phyloP scores from a whole-genome alignment of 2,888 invertebrate species.

The Metacarcinus magister region DNA sequence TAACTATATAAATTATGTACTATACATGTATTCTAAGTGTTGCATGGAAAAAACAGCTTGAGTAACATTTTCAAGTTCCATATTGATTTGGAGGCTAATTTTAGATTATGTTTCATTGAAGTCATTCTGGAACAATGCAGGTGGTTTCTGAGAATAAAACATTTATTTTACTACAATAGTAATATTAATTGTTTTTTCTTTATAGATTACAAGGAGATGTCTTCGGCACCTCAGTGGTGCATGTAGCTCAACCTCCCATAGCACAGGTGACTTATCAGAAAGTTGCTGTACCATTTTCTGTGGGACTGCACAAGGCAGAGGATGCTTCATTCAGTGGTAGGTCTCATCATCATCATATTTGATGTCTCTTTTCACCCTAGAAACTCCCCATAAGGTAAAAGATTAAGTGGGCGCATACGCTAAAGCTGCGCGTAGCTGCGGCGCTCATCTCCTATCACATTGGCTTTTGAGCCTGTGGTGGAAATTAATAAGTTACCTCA shows the following conservation, averaged over 20 bases:
- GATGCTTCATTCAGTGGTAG: slow-evolving; percentile 69
- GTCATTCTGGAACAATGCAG: not conserved
- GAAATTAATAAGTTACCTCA: no score
- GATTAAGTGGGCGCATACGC: no score
- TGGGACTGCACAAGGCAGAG: slow-evolving; percentile 61
- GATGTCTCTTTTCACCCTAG: no score
- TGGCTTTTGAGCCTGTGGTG: no score
- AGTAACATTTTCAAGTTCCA: no score
- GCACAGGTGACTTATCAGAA: slow-evolving; percentile 76
- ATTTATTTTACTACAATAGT: not conserved
- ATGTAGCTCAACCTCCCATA: slow-evolving; percentile 74
- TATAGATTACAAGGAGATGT: slow-evolving; percentile 76
- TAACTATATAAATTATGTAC: not conserved
- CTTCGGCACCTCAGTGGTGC: slow-evolving; percentile 73
- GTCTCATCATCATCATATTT: slow-evolving; percentile 17
- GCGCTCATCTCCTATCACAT: no score
- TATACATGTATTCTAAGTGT: no score
- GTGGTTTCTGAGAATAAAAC: not conserved
- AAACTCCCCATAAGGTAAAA: no score
- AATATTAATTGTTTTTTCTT: slow-evolving; percentile 7
- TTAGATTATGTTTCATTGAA: not conserved
- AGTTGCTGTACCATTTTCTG: slow-evolving; percentile 79
- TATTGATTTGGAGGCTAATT: no score
- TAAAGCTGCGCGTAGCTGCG: no score
- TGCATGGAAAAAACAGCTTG: no score